phyloP scores from a whole-genome alignment of 2,888 invertebrate species.

The Dyspetes luteomarginatus region DNA sequence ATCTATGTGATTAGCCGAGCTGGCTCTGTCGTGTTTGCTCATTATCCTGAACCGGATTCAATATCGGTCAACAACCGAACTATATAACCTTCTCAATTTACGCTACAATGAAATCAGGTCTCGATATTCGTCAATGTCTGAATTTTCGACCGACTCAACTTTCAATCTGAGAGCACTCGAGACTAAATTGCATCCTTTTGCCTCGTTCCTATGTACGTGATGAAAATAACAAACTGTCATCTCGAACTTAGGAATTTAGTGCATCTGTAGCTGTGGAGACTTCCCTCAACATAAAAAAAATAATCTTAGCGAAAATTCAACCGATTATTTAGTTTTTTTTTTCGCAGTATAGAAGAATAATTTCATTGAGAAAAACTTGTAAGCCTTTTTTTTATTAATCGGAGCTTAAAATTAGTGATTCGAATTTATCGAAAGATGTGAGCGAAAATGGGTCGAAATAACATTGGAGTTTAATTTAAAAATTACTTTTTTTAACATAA shows the following conservation, averaged over 20 bases:
- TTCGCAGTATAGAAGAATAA: no score
- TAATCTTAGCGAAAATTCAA: no score
- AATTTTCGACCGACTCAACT: constrained; percentile 11
- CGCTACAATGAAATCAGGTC: constrained; percentile 23
- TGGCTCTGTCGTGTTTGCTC: constrained; percentile 1
- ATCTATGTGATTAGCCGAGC: constrained; percentile 39
- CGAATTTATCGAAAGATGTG: no score
- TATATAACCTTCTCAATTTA: constrained; percentile 49
- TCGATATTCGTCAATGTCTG: constrained; percentile 35
- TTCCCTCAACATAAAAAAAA: no score
- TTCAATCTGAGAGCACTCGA: neutral
- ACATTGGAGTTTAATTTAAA: no score
- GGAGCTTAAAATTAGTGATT: no score
- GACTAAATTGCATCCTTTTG: constrained; percentile 52
- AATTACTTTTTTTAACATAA: no score
- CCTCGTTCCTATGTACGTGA: constrained; percentile 1
- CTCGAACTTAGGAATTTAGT: constrained; percentile 22
- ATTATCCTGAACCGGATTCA: constrained; percentile 64
- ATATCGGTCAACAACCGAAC: constrained; percentile 58
- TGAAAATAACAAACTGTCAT: constrained; percentile 41
- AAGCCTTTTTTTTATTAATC: no score
- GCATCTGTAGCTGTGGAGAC: neutral
- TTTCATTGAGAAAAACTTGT: no score
- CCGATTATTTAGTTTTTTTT: no score
- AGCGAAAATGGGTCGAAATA: no score